phyloP scores from a whole-genome alignment of 2,797 vertebrate species.

The Galagoides demidoff region DNA sequence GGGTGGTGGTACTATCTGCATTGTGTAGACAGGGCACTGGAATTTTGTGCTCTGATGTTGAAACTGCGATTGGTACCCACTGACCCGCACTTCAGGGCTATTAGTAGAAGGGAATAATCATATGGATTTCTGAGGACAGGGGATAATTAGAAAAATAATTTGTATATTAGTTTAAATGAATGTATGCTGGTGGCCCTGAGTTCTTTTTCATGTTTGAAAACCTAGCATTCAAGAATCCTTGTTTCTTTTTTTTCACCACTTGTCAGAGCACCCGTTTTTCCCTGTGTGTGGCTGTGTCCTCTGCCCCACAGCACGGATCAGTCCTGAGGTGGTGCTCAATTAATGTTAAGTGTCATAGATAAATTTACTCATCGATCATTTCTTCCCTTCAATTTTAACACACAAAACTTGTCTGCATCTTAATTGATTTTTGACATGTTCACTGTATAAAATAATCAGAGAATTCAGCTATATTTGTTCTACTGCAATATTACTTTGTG shows the following conservation, averaged over 20 bases:
- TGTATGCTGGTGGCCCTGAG: background rate
- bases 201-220: background rate
- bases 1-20: background rate
- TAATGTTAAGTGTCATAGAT: background rate
- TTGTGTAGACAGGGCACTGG: constrained; percentile 10
- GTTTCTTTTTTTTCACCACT: background rate
- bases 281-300: background rate
- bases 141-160: constrained; percentile 18
- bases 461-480: background rate
- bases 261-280: background rate
- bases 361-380: background rate
- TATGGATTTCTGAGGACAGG: background rate
- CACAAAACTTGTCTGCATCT: background rate
- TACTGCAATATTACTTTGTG: background rate
- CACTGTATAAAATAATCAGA: background rate
- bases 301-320: background rate
- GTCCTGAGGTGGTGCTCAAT: background rate
- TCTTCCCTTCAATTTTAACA: background rate
- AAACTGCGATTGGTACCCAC: background rate
- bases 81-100: background rate
- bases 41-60: background rate
- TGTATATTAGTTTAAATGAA: background rate
- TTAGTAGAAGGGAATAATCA: background rate
- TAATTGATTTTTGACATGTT: background rate
- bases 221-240: background rate